phyloP scores from a whole-genome alignment of 2,113 vertebrate genomes.

The Varanus komodoensis region DNA sequence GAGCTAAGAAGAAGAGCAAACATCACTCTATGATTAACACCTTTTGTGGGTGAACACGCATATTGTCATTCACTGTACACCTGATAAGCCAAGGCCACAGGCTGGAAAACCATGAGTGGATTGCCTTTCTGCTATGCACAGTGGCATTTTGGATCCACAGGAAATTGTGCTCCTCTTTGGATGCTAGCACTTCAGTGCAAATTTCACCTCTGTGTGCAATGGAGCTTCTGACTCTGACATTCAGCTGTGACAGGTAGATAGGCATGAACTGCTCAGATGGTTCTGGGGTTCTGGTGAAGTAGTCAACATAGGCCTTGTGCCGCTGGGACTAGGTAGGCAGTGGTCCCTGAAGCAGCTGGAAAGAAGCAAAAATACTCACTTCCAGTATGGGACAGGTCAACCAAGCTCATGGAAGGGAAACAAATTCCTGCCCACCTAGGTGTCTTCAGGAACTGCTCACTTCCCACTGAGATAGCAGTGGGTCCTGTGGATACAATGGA shows the following conservation, averaged over 20 bases:
- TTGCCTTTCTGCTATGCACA: neutral
- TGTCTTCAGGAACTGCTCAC: no score
- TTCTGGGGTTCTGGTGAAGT: neutral
- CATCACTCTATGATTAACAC: neutral
- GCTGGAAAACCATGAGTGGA: neutral
- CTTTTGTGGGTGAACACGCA: neutral
- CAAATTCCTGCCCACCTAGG: no score
- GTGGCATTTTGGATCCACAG: neutral
- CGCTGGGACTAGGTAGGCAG: no score
- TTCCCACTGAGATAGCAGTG: no score
- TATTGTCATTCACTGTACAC: neutral
- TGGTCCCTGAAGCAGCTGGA: no score
- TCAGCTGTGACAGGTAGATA: neutral
- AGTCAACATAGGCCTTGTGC: no score
- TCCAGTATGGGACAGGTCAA: no score
- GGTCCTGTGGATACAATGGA: no score
- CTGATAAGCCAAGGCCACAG: conserved; percentile 7
- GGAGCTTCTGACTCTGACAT: neutral
- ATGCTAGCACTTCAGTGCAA: neutral
- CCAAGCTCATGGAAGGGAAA: no score
- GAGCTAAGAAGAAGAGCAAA: neutral
- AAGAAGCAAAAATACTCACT: no score
- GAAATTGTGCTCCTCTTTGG: no score
- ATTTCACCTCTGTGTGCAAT: neutral
- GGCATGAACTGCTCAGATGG: no score